Conservation (phyloP, 2,888 invertebrate genomes). For the Adineta ricciae region DNA sequence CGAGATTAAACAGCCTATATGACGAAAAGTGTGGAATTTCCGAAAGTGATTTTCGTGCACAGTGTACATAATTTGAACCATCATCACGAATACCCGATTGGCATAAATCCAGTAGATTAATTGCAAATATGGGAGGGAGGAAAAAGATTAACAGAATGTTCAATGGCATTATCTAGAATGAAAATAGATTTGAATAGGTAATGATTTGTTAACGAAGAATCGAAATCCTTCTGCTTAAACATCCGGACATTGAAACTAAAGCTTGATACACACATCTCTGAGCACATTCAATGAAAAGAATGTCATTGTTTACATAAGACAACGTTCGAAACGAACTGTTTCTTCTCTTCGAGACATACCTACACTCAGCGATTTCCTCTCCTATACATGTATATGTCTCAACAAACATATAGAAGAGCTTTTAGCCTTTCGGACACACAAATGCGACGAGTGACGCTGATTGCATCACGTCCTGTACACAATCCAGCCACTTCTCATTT, state of each 20-base stretch:
- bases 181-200: too few relatives aligned
- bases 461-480: conserved; percentile 7
- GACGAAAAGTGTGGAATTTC: conserved; percentile 28
- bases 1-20: conserved; percentile 20
- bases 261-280: neutral
- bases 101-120: conserved; percentile 18
- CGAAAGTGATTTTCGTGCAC: conserved; percentile 26
- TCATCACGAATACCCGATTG: conserved; percentile 34
- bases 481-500: neutral
- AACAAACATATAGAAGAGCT: neutral
- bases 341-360: neutral
- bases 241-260: neutral
- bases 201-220: too few relatives aligned
- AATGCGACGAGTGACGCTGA: conserved; percentile 3
- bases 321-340: neutral
- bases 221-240: neutral
- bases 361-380: neutral
- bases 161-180: neutral
- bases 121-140: neutral
- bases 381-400: neutral
- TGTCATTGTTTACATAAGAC: neutral
- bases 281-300: neutral
- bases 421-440: conserved; percentile 9
- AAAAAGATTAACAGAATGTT: neutral
- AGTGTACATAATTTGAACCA: conserved; percentile 32